Conservation (phyloP, 2,113 vertebrate genomes). For the Dolichallabes microphthalmus region DNA sequence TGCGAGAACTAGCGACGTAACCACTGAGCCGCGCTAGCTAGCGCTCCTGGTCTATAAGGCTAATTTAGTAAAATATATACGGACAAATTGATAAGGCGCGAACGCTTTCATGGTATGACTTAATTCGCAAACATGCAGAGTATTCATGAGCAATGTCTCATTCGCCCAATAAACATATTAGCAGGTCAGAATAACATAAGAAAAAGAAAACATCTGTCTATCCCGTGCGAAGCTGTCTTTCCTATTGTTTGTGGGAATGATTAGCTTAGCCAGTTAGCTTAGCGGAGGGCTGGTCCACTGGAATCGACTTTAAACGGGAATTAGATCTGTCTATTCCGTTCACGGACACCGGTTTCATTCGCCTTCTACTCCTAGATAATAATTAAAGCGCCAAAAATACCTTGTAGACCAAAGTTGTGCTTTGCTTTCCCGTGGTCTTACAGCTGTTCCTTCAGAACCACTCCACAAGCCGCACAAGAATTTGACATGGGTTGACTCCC, state of each 20-base stretch:
- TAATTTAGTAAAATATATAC: background rate
- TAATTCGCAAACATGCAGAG: background rate
- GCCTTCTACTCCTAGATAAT: background rate
- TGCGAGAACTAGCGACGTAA: background rate
- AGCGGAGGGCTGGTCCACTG: slow-evolving; percentile 11
- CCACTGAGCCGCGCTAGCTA: background rate
- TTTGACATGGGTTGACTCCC: slow-evolving; percentile 30
- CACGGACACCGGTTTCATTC: background rate
- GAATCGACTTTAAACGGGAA: background rate
- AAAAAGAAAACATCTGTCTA: background rate
- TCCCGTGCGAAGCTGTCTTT: background rate
- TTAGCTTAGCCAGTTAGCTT: slow-evolving; percentile 35
- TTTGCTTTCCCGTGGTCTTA: background rate
- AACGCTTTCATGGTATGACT: background rate
- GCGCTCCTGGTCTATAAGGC: background rate
- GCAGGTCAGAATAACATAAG: background rate
- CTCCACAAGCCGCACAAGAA: slow-evolving; percentile 32
- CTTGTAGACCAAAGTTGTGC: background rate
- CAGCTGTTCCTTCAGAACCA: slow-evolving; percentile 28
- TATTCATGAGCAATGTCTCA: background rate
- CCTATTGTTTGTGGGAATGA: slow-evolving; percentile 39
- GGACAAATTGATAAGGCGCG: background rate
- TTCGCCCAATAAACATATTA: background rate
- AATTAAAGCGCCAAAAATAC: slow-evolving; percentile 2
- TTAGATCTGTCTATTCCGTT: background rate